Evolutionary conservation across 2,888 invertebrate species (phyloP).

Genomic region (Lasioglossum vierecki): DNA sequence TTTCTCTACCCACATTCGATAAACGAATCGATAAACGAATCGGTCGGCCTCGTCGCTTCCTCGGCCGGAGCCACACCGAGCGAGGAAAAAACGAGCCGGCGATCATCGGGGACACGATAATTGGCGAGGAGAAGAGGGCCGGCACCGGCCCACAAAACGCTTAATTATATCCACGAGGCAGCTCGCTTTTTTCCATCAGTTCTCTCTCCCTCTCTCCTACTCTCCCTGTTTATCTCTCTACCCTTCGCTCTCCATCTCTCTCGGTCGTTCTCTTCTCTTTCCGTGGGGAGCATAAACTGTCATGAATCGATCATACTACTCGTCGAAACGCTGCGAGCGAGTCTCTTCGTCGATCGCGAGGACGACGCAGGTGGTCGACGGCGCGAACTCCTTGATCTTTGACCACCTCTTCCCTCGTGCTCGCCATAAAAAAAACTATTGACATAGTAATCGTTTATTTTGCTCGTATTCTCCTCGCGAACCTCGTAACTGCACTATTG

Average conservation of each 20-base stretch:
- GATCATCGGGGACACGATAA: conserved; percentile 59
- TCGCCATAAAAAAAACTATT: background rate
- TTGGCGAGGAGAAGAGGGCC: conserved; percentile 46
- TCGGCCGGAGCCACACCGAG: background rate
- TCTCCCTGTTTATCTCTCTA: background rate
- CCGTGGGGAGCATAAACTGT: conserved; percentile 2
- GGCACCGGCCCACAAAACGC: conserved; percentile 33
- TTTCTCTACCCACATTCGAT: conserved; percentile 53
- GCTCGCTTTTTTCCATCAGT: background rate
- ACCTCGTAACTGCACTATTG: too few relatives aligned
- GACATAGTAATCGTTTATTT: background rate
- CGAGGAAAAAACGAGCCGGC: conserved; percentile 33
- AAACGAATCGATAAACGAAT: conserved; percentile 38
- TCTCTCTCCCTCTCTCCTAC: background rate
- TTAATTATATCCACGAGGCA: conserved; percentile 47
- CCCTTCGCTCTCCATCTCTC: background rate
- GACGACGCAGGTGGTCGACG: conserved; percentile 18
- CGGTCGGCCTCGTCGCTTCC: conserved; percentile 13
- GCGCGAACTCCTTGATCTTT: conserved; percentile 13
- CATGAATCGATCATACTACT: conserved; percentile 35
- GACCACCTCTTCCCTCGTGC: background rate
- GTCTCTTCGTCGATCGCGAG: background rate
- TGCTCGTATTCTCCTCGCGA: background rate
- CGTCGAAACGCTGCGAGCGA: conserved; percentile 1
- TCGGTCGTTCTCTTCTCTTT: background rate